Conservation (phyloP, 2,888 invertebrate genomes). For the Pycnomerus fuliginosus region DNA sequence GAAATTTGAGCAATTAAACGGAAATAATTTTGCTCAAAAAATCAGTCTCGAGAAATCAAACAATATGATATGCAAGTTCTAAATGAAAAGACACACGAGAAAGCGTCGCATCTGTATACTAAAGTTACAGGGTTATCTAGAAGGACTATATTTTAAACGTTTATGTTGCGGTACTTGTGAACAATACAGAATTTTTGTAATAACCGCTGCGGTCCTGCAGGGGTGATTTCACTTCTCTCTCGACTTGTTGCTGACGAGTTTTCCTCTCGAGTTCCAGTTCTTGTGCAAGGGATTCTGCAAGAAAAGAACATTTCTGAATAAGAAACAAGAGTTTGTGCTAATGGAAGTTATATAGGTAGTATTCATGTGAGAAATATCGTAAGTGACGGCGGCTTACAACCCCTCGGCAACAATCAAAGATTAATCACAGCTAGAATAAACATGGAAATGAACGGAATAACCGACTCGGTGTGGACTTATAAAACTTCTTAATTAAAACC, state of each 20-base stretch:
- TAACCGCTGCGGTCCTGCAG: slow-evolving; percentile 79
- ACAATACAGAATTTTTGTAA: slow-evolving; percentile 88
- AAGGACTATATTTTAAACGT: slow-evolving; percentile 14
- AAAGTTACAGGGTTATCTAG: no score
- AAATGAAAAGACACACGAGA: not conserved
- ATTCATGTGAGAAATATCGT: no score
- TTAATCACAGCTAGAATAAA: slow-evolving; percentile 19
- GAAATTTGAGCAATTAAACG: no score
- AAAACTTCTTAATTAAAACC: slow-evolving; percentile 44
- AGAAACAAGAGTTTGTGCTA: no score
- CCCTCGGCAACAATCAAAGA: slow-evolving; percentile 17
- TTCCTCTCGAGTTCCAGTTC: slow-evolving; percentile 88
- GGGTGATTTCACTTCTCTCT: slow-evolving; percentile 83
- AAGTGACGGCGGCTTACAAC: no score
- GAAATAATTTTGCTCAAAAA: not conserved
- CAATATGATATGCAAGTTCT: not conserved
- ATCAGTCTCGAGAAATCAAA: not conserved
- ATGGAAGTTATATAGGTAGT: no score
- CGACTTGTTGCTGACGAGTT: slow-evolving; percentile 73
- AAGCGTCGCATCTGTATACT: no score
- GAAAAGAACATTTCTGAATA: no score
- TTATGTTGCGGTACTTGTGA: slow-evolving; percentile 84
- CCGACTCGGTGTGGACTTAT: slow-evolving; percentile 23
- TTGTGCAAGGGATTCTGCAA: slow-evolving; percentile 80
- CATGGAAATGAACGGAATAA: slow-evolving; percentile 11